phyloP scores from a whole-genome alignment of 2,797 vertebrate genomes.

The Bryconaethiops microstoma region DNA sequence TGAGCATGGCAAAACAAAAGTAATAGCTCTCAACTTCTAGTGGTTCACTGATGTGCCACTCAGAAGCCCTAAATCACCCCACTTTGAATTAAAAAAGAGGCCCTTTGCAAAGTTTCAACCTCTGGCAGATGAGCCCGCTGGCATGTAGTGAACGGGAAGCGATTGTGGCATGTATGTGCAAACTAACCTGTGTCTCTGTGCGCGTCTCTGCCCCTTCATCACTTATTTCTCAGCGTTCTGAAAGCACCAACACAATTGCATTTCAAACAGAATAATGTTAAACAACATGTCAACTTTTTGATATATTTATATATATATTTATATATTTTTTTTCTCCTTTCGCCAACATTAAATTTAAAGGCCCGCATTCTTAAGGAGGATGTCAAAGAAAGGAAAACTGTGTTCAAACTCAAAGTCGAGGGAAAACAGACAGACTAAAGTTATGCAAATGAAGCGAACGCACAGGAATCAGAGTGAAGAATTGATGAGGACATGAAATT shows the following conservation, averaged over 20 bases:
- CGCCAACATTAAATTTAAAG: constrained; percentile 74
- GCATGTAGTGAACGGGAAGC: constrained; percentile 37
- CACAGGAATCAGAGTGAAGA: constrained; percentile 77
- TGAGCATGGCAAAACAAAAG: background rate
- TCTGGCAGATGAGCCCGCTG: constrained; percentile 8
- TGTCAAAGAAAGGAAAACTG: constrained; percentile 64
- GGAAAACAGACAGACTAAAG: constrained; percentile 64
- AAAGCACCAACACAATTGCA: constrained; percentile 74
- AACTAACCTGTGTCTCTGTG: constrained; percentile 47
- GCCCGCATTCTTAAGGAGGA: constrained; percentile 66
- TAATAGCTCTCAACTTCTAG: background rate
- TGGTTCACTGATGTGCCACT: background rate
- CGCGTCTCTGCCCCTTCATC: constrained; percentile 55
- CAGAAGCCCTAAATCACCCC: background rate
- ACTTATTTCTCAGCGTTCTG: constrained; percentile 59
- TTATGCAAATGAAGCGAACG: constrained; percentile 78
- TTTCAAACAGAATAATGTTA: constrained; percentile 82
- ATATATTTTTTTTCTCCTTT: constrained; percentile 68
- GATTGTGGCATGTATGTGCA: constrained; percentile 43
- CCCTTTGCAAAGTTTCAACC: background rate
- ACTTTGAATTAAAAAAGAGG: background rate
- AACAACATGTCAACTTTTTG: constrained; percentile 76
- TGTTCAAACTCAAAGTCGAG: constrained; percentile 56
- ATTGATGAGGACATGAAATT: constrained; percentile 83
- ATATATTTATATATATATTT: constrained; percentile 76